These are phyloP conservation scores for Clavelina lepadiformis DNA, from an alignment of 23 tunicate genomes.

Conservation along the genomic window DNA sequence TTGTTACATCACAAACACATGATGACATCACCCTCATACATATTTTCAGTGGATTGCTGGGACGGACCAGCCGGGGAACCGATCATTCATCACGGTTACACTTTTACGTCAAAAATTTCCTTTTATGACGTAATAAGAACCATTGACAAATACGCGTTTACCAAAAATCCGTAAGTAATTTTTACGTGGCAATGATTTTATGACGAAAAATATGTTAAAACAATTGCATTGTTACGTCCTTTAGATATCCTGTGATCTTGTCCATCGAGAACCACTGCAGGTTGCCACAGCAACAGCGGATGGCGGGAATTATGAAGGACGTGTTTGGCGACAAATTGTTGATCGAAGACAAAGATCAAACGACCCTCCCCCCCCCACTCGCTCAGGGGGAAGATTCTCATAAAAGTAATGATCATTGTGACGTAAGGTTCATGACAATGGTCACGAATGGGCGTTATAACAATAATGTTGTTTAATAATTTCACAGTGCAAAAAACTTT, in stretches of 20 bases:
- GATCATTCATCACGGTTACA: slow-evolving; percentile 75
- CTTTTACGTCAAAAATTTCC: slow-evolving; percentile 76
- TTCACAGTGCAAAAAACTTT: slow-evolving; percentile 65
- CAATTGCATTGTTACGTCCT: neutral
- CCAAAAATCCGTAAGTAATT: slow-evolving; percentile 64
- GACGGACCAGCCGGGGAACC: slow-evolving; percentile 84
- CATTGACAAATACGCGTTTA: slow-evolving; percentile 54
- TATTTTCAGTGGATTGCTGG: slow-evolving; percentile 82
- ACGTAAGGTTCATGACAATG: too few species aligned
- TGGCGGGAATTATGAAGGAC: slow-evolving; percentile 88
- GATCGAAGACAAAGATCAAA: slow-evolving; percentile 8
- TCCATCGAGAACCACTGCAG: slow-evolving; percentile 89
- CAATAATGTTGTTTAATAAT: neutral
- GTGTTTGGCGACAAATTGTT: slow-evolving; percentile 59
- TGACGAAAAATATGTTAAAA: neutral
- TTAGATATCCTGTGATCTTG: slow-evolving; percentile 81
- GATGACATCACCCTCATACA: neutral
- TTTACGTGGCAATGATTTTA: neutral
- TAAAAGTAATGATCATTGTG: slow-evolving; percentile 31
- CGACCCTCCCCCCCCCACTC: slow-evolving; percentile 56
- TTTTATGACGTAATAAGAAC: slow-evolving; percentile 61
- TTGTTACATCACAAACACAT: neutral
- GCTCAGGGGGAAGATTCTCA: slow-evolving; percentile 62
- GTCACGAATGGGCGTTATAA: too few species aligned
- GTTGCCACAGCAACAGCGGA: slow-evolving; percentile 64